phyloP scores from a whole-genome alignment of 2,888 invertebrate genomes.

The Brenthis hecate region DNA sequence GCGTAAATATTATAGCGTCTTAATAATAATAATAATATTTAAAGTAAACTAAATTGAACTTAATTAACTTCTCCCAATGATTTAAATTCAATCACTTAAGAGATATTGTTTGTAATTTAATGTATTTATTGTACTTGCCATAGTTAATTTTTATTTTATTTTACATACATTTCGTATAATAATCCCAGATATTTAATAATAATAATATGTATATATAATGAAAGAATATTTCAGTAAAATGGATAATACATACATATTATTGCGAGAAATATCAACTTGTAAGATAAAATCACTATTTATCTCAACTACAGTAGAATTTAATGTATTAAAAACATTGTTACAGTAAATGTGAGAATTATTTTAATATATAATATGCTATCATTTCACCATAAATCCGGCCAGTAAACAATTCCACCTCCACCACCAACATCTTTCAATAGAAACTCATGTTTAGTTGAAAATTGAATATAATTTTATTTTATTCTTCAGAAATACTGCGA shows the following conservation, averaged over 20 bases:
- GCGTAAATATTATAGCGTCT: conserved; percentile 22
- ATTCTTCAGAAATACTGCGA: not conserved
- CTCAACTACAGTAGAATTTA: conserved; percentile 5
- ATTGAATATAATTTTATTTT: conserved; percentile 1
- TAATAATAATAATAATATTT: conserved; percentile 7
- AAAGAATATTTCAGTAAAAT: not conserved
- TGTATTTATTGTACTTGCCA: conserved; percentile 21
- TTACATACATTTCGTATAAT: not conserved
- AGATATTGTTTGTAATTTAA: conserved; percentile 5
- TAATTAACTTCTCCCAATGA: conserved; percentile 1
- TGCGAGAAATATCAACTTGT: not conserved
- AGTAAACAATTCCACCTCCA: no score
- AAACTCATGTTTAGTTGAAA: not conserved
- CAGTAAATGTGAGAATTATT: conserved; percentile 1
- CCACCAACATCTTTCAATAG: not conserved
- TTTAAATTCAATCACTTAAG: conserved; percentile 8
- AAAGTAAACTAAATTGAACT: conserved; percentile 15
- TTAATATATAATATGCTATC: not conserved
- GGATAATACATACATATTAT: not conserved
- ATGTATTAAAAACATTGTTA: not conserved
- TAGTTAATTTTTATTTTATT: conserved; percentile 7
- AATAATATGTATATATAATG: not conserved
- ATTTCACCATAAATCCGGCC: conserved; percentile 11
- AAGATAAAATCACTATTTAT: conserved; percentile 7
- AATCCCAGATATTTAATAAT: not conserved